Evolutionary conservation across 1,140 invertebrate genomes (phyloP), one percentile per base, ranked within the genome.

Genomic region (Hyles vespertilio): DNA sequence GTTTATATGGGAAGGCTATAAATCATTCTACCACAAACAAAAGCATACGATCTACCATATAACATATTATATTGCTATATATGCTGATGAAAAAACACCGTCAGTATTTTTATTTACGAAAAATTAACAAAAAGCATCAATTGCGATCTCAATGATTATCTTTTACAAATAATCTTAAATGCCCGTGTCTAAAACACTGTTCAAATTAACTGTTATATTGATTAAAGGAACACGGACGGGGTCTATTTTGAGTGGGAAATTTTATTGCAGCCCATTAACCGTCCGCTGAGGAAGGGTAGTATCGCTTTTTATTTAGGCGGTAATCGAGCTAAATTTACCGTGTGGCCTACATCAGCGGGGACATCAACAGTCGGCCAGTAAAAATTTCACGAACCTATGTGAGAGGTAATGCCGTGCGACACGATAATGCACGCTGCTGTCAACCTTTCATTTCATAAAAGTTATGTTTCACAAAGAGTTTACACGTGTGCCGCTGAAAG

Each of bases 281-380:
- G 51, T 48, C 50, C 50, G 22, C 50, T 40, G 5, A 40, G 32
- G 36, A 47, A 60, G 52, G 59, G 51, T 49, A 32, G 51, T 45
- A n/a, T 5, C 56, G 49, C 59, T 59, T 55, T 69, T 58, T 70
- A 64, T 65, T 70, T 60, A 70, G 63, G 51, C 51, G 50, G 56
- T 63, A 67, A 72, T 72, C 67, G 67, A 67, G 67, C 67, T 72
- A 70, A 67, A 67, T 72, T 65, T 70, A 72, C 63, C 62, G 62
- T 52, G 53, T 57, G 67, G 12, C 67, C 70, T 70, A 69, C 47
- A 63, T 72, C 64, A 60, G 33, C 54, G 48, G 43, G n/a, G 57
- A 45, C 57, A 45, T 32, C 54, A 32, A 10, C 40, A 36, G 33
- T 54, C 45, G 51, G 34, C 61, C 55, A 51, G 46, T 56, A 56